These are phyloP conservation scores for Rhincodon typus DNA, from an alignment of 2,797 vertebrate species.

Conservation along the genomic window DNA sequence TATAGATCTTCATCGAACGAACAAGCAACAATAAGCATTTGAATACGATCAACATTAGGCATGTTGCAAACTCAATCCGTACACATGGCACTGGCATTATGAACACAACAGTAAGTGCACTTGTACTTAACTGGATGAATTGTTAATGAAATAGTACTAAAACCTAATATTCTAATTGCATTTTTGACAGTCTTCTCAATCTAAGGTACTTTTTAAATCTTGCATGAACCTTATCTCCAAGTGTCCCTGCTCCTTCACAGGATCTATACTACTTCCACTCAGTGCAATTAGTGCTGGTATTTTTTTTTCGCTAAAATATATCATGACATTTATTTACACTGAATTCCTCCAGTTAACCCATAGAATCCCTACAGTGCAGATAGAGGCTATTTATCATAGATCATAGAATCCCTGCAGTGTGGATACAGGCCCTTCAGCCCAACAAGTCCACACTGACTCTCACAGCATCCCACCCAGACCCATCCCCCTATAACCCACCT, in stretches of 20 bases:
- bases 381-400: too few species aligned
- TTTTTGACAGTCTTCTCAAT: not conserved
- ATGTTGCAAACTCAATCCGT: slow-evolving; percentile 95
- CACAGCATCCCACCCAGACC: too few species aligned
- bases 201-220: not conserved
- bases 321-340: not conserved
- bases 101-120: slow-evolving; percentile 88
- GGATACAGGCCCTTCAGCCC: too few species aligned
- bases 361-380: too few species aligned
- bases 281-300: not conserved
- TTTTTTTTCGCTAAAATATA: not conserved
- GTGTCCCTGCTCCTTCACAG: not conserved
- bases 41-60: slow-evolving; percentile 98
- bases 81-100: slow-evolving; percentile 98
- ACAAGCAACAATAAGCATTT: slow-evolving; percentile 98
- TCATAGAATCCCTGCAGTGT: too few species aligned
- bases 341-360: not conserved
- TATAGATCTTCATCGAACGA: slow-evolving; percentile 92
- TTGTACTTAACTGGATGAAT: slow-evolving; percentile 15
- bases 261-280: not conserved
- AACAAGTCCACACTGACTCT: too few species aligned
- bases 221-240: not conserved
- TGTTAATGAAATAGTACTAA: not conserved
- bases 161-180: not conserved
- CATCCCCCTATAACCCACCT: too few species aligned